Percentiles rank a stretch among this genome's conserved stretches.
Evolutionary conservation across 2,888 invertebrate species (phyloP).

Genomic region (Cinara cedri): DNA sequence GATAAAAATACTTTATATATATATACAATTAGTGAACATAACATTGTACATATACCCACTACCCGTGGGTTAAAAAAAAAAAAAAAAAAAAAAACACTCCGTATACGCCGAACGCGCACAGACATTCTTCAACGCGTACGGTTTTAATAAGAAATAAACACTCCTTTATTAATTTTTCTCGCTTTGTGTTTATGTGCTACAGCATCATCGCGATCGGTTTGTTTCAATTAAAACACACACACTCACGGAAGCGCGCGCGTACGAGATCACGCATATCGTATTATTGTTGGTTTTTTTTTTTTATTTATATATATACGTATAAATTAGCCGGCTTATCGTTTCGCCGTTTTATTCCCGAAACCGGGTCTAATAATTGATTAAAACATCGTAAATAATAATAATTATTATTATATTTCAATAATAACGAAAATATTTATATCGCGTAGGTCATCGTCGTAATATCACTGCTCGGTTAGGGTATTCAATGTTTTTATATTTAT

Average conservation of each 20-base stretch:
- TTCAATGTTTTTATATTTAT: too few relatives aligned
- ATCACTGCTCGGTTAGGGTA: too few relatives aligned
- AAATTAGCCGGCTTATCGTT: not conserved
- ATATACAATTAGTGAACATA: too few relatives aligned
- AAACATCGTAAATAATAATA: not conserved
- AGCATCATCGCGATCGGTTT: not conserved
- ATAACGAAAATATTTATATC: slow-evolving; percentile 8
- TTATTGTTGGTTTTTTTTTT: not conserved
- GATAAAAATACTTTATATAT: too few relatives aligned
- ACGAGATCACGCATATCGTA: not conserved
- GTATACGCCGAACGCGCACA: too few relatives aligned
- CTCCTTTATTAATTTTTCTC: slow-evolving; percentile 34
- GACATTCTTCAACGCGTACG: too few relatives aligned
- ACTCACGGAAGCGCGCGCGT: too few relatives aligned
- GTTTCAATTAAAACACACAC: slow-evolving; percentile 41
- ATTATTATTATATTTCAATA: too few relatives aligned
- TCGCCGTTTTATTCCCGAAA: not conserved
- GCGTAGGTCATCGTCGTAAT: too few relatives aligned
- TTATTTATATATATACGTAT: not conserved
- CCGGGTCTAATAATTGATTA: slow-evolving; percentile 21
- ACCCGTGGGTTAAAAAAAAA: too few relatives aligned
- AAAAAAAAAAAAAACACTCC: too few relatives aligned
- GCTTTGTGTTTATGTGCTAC: not conserved
- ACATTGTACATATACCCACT: too few relatives aligned
- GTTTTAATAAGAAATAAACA: slow-evolving; percentile 35